phyloP scores from a whole-genome alignment of 2,888 invertebrate genomes.

The Ligdia adustata region DNA sequence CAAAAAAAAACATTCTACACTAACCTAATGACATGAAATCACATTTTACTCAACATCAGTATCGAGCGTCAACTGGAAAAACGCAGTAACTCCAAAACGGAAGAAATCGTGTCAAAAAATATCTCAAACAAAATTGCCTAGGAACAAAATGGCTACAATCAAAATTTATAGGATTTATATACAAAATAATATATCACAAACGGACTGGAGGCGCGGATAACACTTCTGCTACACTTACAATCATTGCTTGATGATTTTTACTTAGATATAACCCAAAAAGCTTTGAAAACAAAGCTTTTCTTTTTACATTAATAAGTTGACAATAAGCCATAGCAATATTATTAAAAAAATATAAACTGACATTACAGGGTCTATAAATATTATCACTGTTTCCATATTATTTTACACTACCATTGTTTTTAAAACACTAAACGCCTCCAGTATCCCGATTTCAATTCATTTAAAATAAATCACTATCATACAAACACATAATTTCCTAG shows the following conservation, averaged over 20 bases:
- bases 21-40: conserved; percentile 55
- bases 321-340: background rate
- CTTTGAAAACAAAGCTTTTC: background rate
- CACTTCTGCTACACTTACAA: no score
- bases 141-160: conserved; percentile 49
- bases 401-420: no score
- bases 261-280: no score
- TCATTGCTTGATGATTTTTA: no score
- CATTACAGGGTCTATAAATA: no score
- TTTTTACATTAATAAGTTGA: background rate
- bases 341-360: background rate
- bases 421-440: conserved; percentile 3
- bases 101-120: conserved; percentile 36
- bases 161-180: conserved; percentile 41
- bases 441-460: conserved; percentile 12
- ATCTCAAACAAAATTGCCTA: conserved; percentile 44
- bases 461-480: conserved; percentile 15
- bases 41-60: conserved; percentile 30
- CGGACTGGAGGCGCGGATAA: conserved; percentile 29
- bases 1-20: conserved; percentile 51
- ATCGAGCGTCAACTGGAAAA: conserved; percentile 40
- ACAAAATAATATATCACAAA: conserved; percentile 55
- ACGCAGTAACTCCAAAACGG: conserved; percentile 30
- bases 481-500: conserved; percentile 12
- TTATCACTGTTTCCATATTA: no score